A percentile compares a stretch with the other conserved stretches of the same genome.
phyloP scores from a whole-genome alignment of 2,113 vertebrate genomes.

The Lethenteron reissneri region DNA sequence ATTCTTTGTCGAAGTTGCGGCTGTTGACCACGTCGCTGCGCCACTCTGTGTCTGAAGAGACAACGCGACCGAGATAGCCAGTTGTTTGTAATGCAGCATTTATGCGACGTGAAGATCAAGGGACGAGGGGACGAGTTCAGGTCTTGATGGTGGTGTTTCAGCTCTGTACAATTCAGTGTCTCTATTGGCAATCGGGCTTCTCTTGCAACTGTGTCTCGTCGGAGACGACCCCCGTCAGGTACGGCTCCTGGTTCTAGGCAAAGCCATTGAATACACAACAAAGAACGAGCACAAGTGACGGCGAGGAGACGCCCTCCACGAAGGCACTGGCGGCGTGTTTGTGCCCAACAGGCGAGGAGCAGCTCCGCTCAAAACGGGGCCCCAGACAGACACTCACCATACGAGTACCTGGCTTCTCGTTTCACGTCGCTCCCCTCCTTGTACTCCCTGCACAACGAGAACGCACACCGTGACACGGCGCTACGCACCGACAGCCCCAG shows the following conservation, averaged over 20 bases:
- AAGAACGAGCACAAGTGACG: too few relatives aligned
- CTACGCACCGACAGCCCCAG: too few relatives aligned
- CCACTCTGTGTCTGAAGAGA: slow-evolving; percentile 60
- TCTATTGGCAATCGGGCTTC: not conserved
- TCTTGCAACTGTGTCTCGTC: too few relatives aligned
- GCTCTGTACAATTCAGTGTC: not conserved
- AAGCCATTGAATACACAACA: not conserved
- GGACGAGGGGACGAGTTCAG: not conserved
- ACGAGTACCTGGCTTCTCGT: slow-evolving; percentile 60
- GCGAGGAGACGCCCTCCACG: not conserved
- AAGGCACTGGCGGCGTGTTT: too few relatives aligned
- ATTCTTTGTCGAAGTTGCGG: slow-evolving; percentile 67
- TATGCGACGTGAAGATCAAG: not conserved
- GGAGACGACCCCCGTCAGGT: too few relatives aligned
- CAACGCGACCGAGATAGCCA: not conserved
- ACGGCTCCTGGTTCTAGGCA: not conserved
- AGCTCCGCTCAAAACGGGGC: too few relatives aligned
- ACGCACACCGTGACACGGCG: not conserved
- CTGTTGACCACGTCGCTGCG: slow-evolving; percentile 64
- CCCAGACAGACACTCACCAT: slow-evolving; percentile 39
- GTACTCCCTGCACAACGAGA: slow-evolving; percentile 36
- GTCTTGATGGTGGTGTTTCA: not conserved
- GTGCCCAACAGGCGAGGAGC: too few relatives aligned
- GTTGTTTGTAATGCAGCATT: not conserved
- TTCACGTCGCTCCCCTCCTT: slow-evolving; percentile 58